These are phyloP conservation scores for human (Homo sapiens) DNA, from an alignment of 2,113 vertebrate genomes.

Conservation along the genomic window DNA sequence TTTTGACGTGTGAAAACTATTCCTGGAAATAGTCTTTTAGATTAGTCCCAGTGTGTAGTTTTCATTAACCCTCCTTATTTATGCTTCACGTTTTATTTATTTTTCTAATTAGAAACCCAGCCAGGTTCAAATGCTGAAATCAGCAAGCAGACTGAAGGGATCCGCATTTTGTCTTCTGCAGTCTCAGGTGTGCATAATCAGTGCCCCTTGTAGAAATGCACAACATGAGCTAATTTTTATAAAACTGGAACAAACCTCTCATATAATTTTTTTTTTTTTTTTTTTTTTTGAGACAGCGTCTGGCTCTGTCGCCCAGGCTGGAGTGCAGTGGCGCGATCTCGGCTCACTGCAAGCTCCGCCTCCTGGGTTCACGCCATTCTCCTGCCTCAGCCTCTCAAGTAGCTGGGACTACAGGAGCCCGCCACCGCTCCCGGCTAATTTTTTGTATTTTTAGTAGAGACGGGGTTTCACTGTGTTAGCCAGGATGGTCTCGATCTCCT, in stretches of 20 bases:
- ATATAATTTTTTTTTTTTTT: too few relatives aligned
- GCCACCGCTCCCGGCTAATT: too few relatives aligned
- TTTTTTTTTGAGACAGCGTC: too few relatives aligned
- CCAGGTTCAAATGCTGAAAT: slow-evolving; percentile 60
- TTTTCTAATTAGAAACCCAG: slow-evolving; percentile 75
- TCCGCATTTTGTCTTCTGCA: slow-evolving; percentile 27
- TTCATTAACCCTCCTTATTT: slow-evolving; percentile 70
- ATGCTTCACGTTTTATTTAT: slow-evolving; percentile 75
- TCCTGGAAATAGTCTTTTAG: slow-evolving; percentile 47
- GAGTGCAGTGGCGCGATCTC: too few relatives aligned
- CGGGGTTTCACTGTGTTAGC: too few relatives aligned
- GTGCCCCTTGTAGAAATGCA: slow-evolving; percentile 49
- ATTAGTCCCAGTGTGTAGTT: slow-evolving; percentile 58
- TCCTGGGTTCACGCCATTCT: too few relatives aligned
- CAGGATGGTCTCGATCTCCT: too few relatives aligned
- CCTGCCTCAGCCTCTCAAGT: too few relatives aligned
- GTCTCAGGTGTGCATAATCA: slow-evolving; percentile 22
- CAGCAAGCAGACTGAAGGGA: slow-evolving; percentile 43
- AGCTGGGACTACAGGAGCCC: too few relatives aligned
- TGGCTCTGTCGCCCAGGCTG: too few relatives aligned
- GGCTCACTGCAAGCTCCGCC: too few relatives aligned
- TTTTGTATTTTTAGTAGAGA: too few relatives aligned
- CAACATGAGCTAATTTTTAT: slow-evolving; percentile 63
- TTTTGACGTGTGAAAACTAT: slow-evolving; percentile 22
- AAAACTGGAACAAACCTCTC: slow-evolving; percentile 68